These are phyloP conservation scores for Scomberomorus guttatus DNA, from an alignment of 2,797 vertebrate species.

Conservation along the genomic window DNA sequence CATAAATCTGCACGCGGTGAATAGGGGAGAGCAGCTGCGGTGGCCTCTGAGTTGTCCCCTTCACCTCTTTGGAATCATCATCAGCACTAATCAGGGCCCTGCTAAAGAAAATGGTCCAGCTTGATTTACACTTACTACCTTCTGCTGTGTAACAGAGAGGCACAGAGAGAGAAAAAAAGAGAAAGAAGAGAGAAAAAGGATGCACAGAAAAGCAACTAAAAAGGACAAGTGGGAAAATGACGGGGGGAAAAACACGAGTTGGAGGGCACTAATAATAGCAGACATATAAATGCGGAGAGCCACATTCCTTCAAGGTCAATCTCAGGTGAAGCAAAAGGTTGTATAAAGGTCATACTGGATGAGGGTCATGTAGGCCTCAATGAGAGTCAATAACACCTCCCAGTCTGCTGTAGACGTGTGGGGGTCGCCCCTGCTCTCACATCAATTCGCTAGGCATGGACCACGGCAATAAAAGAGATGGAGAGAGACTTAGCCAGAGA, in stretches of 20 bases:
- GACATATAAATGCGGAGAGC: conserved; percentile 73
- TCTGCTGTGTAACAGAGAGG: conserved; percentile 70
- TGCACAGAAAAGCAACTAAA: conserved; percentile 49
- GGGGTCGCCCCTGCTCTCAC: conserved; percentile 90
- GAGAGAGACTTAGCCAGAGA: conserved; percentile 81
- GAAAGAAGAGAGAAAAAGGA: conserved; percentile 9
- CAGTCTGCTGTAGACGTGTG: conserved; percentile 89
- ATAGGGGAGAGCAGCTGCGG: conserved; percentile 89
- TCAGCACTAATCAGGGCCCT: conserved; percentile 91
- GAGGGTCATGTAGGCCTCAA: conserved; percentile 90
- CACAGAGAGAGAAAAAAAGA: conserved; percentile 14
- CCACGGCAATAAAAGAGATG: conserved; percentile 91
- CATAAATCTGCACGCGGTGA: conserved; percentile 91
- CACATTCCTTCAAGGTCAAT: conserved; percentile 97
- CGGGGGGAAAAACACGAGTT: conserved; percentile 37
- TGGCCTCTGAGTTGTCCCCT: conserved; percentile 85
- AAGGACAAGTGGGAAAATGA: conserved; percentile 43
- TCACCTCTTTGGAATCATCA: conserved; percentile 88
- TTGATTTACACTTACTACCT: conserved; percentile 90
- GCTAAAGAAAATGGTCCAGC: conserved; percentile 84
- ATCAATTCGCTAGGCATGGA: conserved; percentile 87
- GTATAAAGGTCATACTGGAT: conserved; percentile 89
- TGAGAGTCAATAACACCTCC: conserved; percentile 96
- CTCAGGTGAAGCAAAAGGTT: conserved; percentile 94
- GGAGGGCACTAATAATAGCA: conserved; percentile 64